Evolutionary conservation across 2,888 invertebrate species (phyloP).

Genomic region (Temnothorax unifasciatus): DNA sequence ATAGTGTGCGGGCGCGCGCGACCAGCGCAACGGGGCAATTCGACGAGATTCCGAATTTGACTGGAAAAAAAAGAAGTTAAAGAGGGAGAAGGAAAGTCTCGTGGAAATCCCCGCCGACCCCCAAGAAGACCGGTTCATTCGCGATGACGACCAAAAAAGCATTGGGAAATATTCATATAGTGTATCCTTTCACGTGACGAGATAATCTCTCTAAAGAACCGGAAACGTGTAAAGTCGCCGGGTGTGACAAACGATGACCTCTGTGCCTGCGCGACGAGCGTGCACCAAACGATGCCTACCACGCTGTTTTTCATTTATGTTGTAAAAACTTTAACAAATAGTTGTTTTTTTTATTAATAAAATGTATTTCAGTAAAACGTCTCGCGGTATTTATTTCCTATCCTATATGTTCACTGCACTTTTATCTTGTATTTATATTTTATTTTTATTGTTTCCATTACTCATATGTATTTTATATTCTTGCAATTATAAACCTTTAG

Average conservation of each 20-base stretch:
- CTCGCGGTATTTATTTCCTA: not conserved
- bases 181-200: slow-evolving; percentile 15
- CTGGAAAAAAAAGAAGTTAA: not conserved
- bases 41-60: slow-evolving; percentile 9
- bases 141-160: slow-evolving; percentile 14
- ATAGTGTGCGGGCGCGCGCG: slow-evolving; percentile 62
- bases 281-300: slow-evolving; percentile 65
- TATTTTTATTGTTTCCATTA: not conserved
- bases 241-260: slow-evolving; percentile 24
- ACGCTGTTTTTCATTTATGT: slow-evolving; percentile 71
- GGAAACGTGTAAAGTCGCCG: not conserved
- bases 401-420: not conserved
- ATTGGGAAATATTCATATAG: not conserved
- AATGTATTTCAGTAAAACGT: slow-evolving; percentile 71
- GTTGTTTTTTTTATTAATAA: slow-evolving; percentile 77
- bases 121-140: slow-evolving; percentile 4
- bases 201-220: slow-evolving; percentile 18
- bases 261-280: slow-evolving; percentile 40
- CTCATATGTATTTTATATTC: not conserved
- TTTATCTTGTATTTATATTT: not conserved
- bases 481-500: not conserved
- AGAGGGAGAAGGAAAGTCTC: not conserved
- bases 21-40: not conserved
- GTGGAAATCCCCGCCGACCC: not conserved
- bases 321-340: slow-evolving; percentile 78